These are phyloP conservation scores for Hydropsyche betteni DNA, from an alignment of 2,888 invertebrate genomes.

Conservation along the genomic window DNA sequence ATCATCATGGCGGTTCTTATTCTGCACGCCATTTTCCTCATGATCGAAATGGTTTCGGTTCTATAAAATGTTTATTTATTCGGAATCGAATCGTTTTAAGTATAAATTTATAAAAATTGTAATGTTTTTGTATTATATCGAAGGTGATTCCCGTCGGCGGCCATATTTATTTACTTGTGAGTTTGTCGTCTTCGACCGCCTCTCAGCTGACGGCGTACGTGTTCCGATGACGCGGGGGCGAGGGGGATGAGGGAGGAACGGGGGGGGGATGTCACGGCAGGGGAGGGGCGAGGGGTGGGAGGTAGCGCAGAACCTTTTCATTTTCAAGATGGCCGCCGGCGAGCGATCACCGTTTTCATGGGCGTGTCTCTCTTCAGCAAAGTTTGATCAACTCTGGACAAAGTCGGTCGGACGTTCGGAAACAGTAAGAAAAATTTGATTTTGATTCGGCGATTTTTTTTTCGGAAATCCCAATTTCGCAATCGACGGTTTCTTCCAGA, in stretches of 20 bases:
- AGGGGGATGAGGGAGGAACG: constrained; percentile 56
- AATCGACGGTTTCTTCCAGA: too few species aligned
- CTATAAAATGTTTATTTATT: too few species aligned
- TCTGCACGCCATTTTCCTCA: too few species aligned
- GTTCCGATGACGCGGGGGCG: constrained; percentile 21
- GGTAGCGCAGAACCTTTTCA: constrained; percentile 61
- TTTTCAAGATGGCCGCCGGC: constrained; percentile 30
- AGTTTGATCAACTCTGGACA: not conserved
- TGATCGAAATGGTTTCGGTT: too few species aligned
- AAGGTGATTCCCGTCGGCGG: constrained; percentile 1
- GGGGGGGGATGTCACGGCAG: constrained; percentile 47
- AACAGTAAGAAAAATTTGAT: too few species aligned
- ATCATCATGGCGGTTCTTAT: too few species aligned
- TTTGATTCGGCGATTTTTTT: too few species aligned
- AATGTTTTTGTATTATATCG: too few species aligned
- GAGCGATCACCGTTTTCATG: constrained; percentile 56
- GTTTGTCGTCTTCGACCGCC: constrained; percentile 11
- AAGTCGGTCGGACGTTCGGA: too few species aligned
- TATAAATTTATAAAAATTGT: too few species aligned
- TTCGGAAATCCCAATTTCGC: too few species aligned
- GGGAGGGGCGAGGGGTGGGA: constrained; percentile 57
- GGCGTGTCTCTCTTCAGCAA: not conserved
- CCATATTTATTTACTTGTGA: constrained; percentile 24
- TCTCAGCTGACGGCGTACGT: not conserved
- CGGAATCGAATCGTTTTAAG: too few species aligned